Evolutionary conservation across 2,113 vertebrate species (phyloP), one percentile per base, ranked within the genome.

Genomic region (Peromyscus polionotus): DNA sequence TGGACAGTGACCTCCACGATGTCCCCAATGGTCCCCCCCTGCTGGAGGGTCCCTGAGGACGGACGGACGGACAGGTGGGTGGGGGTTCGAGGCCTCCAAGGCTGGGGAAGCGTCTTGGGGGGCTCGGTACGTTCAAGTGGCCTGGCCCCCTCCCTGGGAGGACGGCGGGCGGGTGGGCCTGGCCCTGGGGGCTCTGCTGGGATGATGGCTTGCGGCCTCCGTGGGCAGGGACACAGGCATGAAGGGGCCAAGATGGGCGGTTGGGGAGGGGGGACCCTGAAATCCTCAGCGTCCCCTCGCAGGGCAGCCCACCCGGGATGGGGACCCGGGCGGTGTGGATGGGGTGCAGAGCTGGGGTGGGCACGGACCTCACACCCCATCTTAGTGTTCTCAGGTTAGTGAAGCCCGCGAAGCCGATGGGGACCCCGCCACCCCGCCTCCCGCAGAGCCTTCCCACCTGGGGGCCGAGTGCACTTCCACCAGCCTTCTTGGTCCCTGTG

Each of bases 301-400:
- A 65, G 36, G 28, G 91, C 36, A 20, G 48, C 61, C 72, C 72
- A 45, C 28, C 81, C 48, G 3, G 83, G 54, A 79, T 4, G 70
- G 54, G 85, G 63, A 26, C 45, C 28, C 12, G 39, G 73, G 7
- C 22, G 79, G 75, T 4, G 5, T 12, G 54, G 83, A 39, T 22
- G 39, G 83, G 87, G 67, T 5, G 9, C 86, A 79, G 67, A 88
- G 83, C 89, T 12, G 16, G 95, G 90, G 57, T 19, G 67, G 93
- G 88, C 67, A 45, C 36, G 59, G 13, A 77, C 83, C 39, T 42
- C 20, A 68, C 26, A 4, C 16, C 90, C 95, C 95, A 90, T 54
- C 92, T 97, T 98, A 98, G 97, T 98, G 98, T 98, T 89, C 11
- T 84, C 96, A 54, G 95, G 95, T 97, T 95, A 96, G 97, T 93